Evolutionary conservation across 2,888 invertebrate species (phyloP), one percentile per base, ranked within the genome.

Genomic region (Pedicia rivosa): DNA sequence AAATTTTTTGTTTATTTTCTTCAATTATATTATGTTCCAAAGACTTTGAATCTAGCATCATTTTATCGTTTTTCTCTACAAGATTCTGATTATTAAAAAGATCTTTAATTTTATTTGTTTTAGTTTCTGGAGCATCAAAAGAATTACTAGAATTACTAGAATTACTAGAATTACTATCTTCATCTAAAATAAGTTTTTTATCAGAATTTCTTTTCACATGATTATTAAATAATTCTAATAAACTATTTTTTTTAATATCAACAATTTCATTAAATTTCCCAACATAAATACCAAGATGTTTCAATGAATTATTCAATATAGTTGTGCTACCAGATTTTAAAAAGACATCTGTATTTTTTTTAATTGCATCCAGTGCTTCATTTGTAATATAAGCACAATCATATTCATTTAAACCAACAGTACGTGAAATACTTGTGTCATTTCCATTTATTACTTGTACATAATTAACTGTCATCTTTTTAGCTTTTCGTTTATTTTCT

Each of bases 401-500:
- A 48, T 72, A 84, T 3, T 63, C 70, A 19, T 2, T 12, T 48
- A 72, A 64, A 44, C 62, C 57, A 38, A 59, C 62, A 10, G 72
- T 78, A 42, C 83, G 70, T 3, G 87, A 78, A 46, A 72, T 71
- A 14, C 71, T 66, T 0, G 67, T 55, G 44, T 75, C 72, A 36
- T 65, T 67, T 1, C 66, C 59, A 40, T 66, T 60, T 10, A 66
- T 54, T 35, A 69, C 60, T 46, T 72, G 67, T 2, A 73, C 62
- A 50, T 75, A 79, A 55, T 74, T 77, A 0, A 90, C 70, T 1
- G 81, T 79, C 64, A 92, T 69, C 50, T 55, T 77, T 75, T 55
- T 61, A 0, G 90, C 88, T 22, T 70, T 71, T 35, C 92, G 70
- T 49, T 81, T 79, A 51, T 84, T 88, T 64, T 91, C 79, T 31